Evolutionary conservation across 2,888 invertebrate species (phyloP).

Genomic region (Tanypteryx hageni): DNA sequence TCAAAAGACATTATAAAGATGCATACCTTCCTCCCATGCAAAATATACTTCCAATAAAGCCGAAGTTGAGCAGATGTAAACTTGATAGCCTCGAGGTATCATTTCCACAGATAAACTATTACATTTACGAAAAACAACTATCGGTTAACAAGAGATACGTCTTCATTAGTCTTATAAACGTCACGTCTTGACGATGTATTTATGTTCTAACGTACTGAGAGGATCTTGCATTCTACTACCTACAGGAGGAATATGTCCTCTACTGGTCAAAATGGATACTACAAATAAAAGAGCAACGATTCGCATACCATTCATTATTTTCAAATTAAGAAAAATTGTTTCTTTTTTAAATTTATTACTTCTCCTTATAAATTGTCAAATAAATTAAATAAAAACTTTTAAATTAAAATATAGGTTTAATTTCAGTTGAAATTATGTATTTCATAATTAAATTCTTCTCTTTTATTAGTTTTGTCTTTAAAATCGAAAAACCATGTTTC

Average conservation of each 20-base stretch:
- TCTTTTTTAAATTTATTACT: background rate
- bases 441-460: too few species aligned
- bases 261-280: background rate
- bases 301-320: background rate
- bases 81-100: constrained; percentile 43
- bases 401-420: too few species aligned
- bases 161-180: constrained; percentile 21
- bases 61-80: constrained; percentile 47
- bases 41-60: constrained; percentile 49
- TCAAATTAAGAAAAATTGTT: background rate
- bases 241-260: constrained; percentile 32
- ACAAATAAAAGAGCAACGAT: background rate
- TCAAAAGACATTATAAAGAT: background rate
- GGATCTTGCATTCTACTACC: background rate
- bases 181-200: constrained; percentile 46
- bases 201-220: constrained; percentile 46
- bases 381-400: too few species aligned
- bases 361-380: too few species aligned
- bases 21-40: constrained; percentile 57
- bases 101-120: constrained; percentile 54
- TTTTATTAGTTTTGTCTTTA: too few species aligned
- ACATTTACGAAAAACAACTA: constrained; percentile 55
- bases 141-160: background rate
- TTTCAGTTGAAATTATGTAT: too few species aligned
- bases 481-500: too few species aligned